Evolutionary conservation across 2,888 invertebrate species (phyloP).

Genomic region (Ormyrus labotus): DNA sequence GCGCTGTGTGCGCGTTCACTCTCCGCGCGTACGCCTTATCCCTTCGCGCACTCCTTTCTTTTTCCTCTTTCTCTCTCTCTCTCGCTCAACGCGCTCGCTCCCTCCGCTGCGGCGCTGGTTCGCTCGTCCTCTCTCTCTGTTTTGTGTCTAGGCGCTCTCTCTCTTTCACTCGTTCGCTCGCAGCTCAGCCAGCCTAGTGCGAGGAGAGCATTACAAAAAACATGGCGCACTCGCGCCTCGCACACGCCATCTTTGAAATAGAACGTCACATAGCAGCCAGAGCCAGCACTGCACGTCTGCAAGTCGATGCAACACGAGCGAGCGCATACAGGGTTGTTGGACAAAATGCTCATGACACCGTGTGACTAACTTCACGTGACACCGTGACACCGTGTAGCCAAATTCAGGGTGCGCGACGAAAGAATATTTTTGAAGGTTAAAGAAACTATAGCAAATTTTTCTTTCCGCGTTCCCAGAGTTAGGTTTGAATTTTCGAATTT

Average conservation of each 20-base stretch:
- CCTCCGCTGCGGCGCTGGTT: too few relatives aligned
- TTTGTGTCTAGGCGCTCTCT: background rate
- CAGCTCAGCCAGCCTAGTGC: background rate
- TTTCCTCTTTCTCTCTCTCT: background rate
- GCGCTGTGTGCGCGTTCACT: constrained; percentile 58
- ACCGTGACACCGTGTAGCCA: too few relatives aligned
- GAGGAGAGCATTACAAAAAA: constrained; percentile 72
- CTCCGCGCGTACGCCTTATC: constrained; percentile 2
- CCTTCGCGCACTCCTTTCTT: background rate
- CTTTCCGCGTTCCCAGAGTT: too few relatives aligned
- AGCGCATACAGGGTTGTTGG: too few relatives aligned
- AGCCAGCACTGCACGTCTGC: too few relatives aligned
- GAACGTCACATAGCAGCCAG: constrained; percentile 67
- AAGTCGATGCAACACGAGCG: too few relatives aligned
- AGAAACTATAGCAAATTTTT: too few relatives aligned
- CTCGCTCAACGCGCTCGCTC: background rate
- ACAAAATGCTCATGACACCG: too few relatives aligned
- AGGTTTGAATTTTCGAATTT: too few relatives aligned
- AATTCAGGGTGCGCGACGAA: too few relatives aligned
- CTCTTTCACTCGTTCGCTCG: constrained; percentile 1
- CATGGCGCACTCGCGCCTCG: constrained; percentile 73
- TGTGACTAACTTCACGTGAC: too few relatives aligned
- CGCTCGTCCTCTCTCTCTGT: background rate
- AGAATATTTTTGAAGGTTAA: too few relatives aligned
- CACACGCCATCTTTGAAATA: constrained; percentile 73